Percentiles rank a stretch among this genome's conserved stretches.
Conservation (phyloP, 2,888 invertebrate genomes). For the Rhagonycha fulva region DNA sequence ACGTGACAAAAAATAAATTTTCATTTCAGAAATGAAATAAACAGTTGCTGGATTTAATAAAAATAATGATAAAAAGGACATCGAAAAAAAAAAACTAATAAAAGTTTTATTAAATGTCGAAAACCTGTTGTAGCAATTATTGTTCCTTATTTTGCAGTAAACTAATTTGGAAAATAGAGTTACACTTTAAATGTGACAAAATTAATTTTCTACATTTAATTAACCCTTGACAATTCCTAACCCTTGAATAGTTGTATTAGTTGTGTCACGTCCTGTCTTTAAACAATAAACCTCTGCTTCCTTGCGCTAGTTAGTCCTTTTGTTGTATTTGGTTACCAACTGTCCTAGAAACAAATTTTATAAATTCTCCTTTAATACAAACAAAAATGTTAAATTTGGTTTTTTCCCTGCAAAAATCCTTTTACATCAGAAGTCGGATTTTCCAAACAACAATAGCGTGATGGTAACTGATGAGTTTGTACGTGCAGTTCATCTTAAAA, state of each 20-base stretch:
- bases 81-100: too few relatives aligned
- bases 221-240: neutral
- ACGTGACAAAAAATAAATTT: too few relatives aligned
- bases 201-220: neutral
- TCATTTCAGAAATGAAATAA: too few relatives aligned
- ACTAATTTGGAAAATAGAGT: neutral
- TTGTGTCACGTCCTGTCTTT: neutral
- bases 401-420: neutral
- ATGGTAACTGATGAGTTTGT: neutral
- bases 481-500: neutral
- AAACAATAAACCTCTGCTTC: neutral
- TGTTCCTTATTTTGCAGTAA: neutral
- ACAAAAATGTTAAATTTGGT: neutral
- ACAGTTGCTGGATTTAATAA: neutral
- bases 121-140: too few relatives aligned
- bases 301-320: neutral
- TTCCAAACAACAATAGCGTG: neutral
- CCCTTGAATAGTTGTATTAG: neutral
- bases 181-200: neutral
- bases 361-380: neutral
- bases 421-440: neutral
- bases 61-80: neutral
- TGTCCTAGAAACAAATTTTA: neutral
- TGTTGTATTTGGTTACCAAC: neutral
- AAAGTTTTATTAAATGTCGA: too few relatives aligned